Evolutionary conservation across 2,113 vertebrate genomes (phyloP), one percentile per base, ranked within the genome.

Genomic region (Raphicerus campestris): DNA sequence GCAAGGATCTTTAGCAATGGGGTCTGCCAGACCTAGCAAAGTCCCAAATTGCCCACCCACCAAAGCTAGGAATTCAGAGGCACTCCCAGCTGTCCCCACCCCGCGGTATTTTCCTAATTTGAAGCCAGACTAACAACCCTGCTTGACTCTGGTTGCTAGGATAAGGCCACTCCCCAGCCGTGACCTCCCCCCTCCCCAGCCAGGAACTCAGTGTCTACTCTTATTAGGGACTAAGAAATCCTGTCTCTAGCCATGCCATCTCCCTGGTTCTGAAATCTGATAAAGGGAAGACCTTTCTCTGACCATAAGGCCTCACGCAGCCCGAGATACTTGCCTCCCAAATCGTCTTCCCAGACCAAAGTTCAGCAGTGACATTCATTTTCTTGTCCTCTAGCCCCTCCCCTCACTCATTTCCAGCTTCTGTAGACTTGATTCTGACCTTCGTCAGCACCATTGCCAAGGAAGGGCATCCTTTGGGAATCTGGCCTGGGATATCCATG

Each of bases 11-110:
- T 78, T 61, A 58, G 45, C 32, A 11, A 32, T 0, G 3, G 55
- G 73, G 45, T 84, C 45, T 35, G 61, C 51, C 39, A 42, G 60
- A n/a, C 45, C 45, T 8, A 22, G 82, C 0, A 56, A 86, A 87
- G 60, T 89, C 87, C 92, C 56, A 22, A 39, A 20, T n/a, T 73
- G 80, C 84, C 89, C 73, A 80, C 63, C 35, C 58, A 63, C 47
- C 35, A 6, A 53, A 93, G 93, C 63, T 53, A 75, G 96, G 93
- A 97, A 89, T 93, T 73, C 49, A 10, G 51, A 90, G 93, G 15
- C 80, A 45, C 75, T 88, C 92, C 95, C 75, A 55, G 81, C 56
- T 49, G 56, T 70, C 78, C 73, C 84, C 92, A 93, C 95, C 95
- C 93, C 19, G 22, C 0, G 3, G 17, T 49, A 30, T 80, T 84